phyloP scores from a whole-genome alignment of 2,797 vertebrate species.

The Toxotes lorentzi region DNA sequence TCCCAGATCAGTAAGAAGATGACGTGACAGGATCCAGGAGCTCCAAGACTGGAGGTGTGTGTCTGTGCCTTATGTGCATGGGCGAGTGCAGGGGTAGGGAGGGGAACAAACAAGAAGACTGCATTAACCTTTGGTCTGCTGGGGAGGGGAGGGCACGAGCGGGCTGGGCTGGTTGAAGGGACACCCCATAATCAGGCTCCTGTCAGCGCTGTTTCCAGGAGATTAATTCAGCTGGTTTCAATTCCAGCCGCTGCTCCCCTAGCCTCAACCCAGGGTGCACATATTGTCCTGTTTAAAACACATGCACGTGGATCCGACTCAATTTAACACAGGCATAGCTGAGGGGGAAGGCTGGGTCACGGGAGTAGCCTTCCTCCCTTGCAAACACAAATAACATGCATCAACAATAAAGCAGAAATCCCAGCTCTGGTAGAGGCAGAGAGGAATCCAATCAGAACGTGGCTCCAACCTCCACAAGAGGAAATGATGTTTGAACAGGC shows the following conservation, averaged over 20 bases:
- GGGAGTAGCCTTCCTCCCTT: slow-evolving; percentile 61
- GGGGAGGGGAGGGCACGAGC: slow-evolving; percentile 79
- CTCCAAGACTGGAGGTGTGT: slow-evolving; percentile 85
- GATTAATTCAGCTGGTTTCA: slow-evolving; percentile 88
- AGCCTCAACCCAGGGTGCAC: slow-evolving; percentile 71
- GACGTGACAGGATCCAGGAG: slow-evolving; percentile 89
- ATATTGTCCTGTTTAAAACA: slow-evolving; percentile 82
- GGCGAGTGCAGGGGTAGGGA: slow-evolving; percentile 61
- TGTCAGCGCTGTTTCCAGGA: slow-evolving; percentile 84
- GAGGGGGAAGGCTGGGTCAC: slow-evolving; percentile 68
- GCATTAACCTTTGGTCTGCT: slow-evolving; percentile 88
- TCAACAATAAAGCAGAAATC: slow-evolving; percentile 88
- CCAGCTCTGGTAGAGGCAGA: slow-evolving; percentile 63
- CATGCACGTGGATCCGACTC: slow-evolving; percentile 78
- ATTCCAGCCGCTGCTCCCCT: slow-evolving; percentile 78
- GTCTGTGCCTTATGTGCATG: slow-evolving; percentile 61
- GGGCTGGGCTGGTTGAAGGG: slow-evolving; percentile 80
- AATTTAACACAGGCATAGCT: slow-evolving; percentile 81
- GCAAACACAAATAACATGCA: slow-evolving; percentile 89
- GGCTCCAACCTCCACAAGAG: slow-evolving; percentile 50
- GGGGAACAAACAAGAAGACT: slow-evolving; percentile 85
- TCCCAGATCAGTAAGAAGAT: slow-evolving; percentile 92
- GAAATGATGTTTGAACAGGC: slow-evolving; percentile 51
- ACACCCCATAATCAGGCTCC: slow-evolving; percentile 87
- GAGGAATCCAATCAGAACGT: slow-evolving; percentile 60